Evolutionary conservation across 2,113 vertebrate genomes (phyloP), one percentile per base, ranked within the genome.

Genomic region (Pangasianodon hypophthalmus): DNA sequence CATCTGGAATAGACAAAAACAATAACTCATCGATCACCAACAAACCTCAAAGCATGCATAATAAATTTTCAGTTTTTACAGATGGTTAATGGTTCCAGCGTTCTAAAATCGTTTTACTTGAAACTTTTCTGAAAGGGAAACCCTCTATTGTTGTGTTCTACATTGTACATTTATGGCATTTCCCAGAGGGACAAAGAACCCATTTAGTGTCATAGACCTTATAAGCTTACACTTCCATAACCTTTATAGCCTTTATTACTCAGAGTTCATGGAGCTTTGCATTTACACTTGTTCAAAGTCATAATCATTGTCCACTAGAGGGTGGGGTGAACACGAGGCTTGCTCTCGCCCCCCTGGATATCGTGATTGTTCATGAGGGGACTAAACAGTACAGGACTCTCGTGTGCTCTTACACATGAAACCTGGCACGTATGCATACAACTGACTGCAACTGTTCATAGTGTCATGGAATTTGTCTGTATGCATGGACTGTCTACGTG

Each of bases 231-330:
- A 77, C 13, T 26, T 82, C 29, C 56, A 21, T 56, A n/a, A 32
- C 3, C 1, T 80, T 13, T 50, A 81, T 81, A 58, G 14, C 13
- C 19, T 75, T 44, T 46, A 44, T 44, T 75, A 50, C 1, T 16
- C 58, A 10, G 32, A 83, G 37, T 37, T 56, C 13, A 56, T 82
- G 32, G 1, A 50, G 29, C 9, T 73, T 75, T 18, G 41, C 14
- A 73, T 64, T 44, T 21, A 48, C 9, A 11, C 16, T 50, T 83
- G 2, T 37, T 60, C 37, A 54, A 54, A 82, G 13, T 54, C 48
- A 62, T 62, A 58, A 73, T 75, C 44, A 69, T 44, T 80, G 58
- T 87, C 86, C 87, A 90, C 89, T 88, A 90, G 85, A 90, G 87
- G 87, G 89, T 85, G 87, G 50, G 84, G 26, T 69, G 24, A 88